Base-by-base conservation (phyloP, 2,113 vertebrate genomes). In the Salvelinus namaycush region DNA sequence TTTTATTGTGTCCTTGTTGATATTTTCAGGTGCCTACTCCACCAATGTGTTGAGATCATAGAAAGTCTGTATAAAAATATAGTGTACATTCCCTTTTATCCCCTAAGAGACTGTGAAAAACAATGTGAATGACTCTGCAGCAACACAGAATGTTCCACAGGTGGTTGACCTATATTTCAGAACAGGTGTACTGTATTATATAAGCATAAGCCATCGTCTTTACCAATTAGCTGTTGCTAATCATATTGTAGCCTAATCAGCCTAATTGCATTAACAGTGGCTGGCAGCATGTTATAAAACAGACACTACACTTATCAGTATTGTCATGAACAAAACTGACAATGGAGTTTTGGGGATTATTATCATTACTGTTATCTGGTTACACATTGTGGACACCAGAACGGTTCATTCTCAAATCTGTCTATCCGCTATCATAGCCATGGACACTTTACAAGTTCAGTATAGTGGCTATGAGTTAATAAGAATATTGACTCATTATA, bases 151-250 rank as follows among this genome's bases (percentile, higher is more conserved):
- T 18, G 65, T 65, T 66, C 64, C 27, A 26, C 64, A 67, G 75
- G 54, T 39, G 34, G 14, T 22, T 88, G 85, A 84, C 84, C 80
- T 70, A 54, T 83, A 68, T 80, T 89, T 78, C 5, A 29, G 59
- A 9, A 62, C 29, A 76, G 79, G 76, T 69, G 76, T 68, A 26
- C 24, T 68, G 44, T n/a, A 2, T 87, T 82, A 77, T 70, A 34
- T 79, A 87, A 81, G 70, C 12, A 77, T 81, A 77, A 83, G 31
- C 29, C 62, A 26, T 57, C 44, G 71, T 70, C 51, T 44, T 16
- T 4, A 64, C 26, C 67, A 20, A 81, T 76, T 39, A 79, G 68
- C 76, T 0, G 5, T 27, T 77, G 73, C 82, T 88, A 87, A 91
- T 87, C 81, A 73, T 74, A 68, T 68, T 20, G 22, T 62, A 48